Evolutionary conservation across 2,113 vertebrate species (phyloP).

Genomic region (Austrofundulus limnaeus): DNA sequence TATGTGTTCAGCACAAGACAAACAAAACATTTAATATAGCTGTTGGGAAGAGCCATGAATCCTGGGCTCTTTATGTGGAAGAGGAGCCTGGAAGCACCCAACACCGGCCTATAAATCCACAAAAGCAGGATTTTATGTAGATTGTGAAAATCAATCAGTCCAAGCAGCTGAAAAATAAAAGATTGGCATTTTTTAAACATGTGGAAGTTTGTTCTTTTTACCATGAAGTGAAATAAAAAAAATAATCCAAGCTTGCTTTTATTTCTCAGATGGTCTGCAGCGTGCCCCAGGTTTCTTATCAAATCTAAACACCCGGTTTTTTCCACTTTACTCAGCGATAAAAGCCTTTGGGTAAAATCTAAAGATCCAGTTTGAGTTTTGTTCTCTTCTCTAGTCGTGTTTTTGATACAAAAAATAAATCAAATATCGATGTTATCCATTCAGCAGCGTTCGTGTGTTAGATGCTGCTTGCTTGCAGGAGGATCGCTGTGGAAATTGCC

Average conservation of each 20-base stretch:
- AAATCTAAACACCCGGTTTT: slow-evolving; percentile 23
- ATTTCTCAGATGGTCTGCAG: slow-evolving; percentile 17
- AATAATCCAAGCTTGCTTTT: slow-evolving; percentile 44
- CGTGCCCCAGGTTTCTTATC: slow-evolving; percentile 30
- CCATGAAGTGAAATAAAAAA: slow-evolving; percentile 20
- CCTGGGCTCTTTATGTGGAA: slow-evolving; percentile 23
- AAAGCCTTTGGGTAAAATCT: background rate
- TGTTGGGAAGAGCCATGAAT: slow-evolving; percentile 28
- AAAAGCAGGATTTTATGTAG: slow-evolving; percentile 27
- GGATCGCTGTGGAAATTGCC: slow-evolving; percentile 12
- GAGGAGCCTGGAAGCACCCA: slow-evolving; percentile 1
- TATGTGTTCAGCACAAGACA: slow-evolving; percentile 40
- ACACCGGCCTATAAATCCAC: slow-evolving; percentile 23
- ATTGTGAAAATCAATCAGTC: slow-evolving; percentile 60
- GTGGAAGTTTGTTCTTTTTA: slow-evolving; percentile 18
- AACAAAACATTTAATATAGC: slow-evolving; percentile 45
- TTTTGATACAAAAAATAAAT: slow-evolving; percentile 13
- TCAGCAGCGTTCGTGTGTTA: background rate
- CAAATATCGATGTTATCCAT: slow-evolving; percentile 9
- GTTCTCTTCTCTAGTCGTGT: slow-evolving; percentile 1
- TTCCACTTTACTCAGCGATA: background rate
- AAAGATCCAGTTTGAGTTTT: background rate
- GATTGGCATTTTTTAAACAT: slow-evolving; percentile 24
- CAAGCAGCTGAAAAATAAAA: slow-evolving; percentile 27
- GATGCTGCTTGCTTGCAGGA: background rate